Conservation (phyloP, 2,888 invertebrate species). For the Apotomis turbidana region DNA sequence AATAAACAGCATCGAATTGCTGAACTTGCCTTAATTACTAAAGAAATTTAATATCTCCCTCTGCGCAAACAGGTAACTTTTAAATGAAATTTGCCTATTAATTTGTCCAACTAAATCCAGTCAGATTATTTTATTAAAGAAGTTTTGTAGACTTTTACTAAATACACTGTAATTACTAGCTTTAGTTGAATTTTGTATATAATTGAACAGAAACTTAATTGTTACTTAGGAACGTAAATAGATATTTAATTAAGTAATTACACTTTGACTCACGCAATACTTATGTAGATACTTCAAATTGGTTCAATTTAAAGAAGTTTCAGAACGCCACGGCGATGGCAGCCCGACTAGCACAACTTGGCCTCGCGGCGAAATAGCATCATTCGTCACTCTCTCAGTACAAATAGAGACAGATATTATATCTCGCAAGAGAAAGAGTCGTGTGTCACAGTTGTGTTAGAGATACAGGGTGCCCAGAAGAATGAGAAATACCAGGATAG, state of each 20-base stretch:
- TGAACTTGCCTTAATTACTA: constrained; percentile 10
- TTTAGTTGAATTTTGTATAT: background rate
- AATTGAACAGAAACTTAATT: background rate
- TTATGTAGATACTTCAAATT: too few species aligned
- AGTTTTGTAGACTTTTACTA: background rate
- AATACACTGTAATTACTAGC: background rate
- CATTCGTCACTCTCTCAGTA: too few species aligned
- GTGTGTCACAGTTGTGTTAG: too few species aligned
- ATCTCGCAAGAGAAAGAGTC: too few species aligned
- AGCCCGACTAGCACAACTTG: too few species aligned
- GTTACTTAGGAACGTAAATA: background rate
- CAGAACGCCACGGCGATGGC: too few species aligned
- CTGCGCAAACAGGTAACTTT: constrained; percentile 9
- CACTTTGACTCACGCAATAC: too few species aligned
- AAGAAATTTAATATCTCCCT: constrained; percentile 28
- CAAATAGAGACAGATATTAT: too few species aligned
- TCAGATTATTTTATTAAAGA: constrained; percentile 1
- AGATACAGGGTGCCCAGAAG: too few species aligned
- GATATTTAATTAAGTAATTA: background rate
- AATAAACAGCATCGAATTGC: background rate
- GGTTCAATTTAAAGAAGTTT: too few species aligned
- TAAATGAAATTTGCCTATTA: constrained; percentile 22
- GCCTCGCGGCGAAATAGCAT: too few species aligned
- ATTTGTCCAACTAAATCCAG: background rate
- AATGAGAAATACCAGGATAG: too few species aligned